phyloP scores from a whole-genome alignment of 2,797 vertebrate genomes.

The Lycodopsis pacificus region DNA sequence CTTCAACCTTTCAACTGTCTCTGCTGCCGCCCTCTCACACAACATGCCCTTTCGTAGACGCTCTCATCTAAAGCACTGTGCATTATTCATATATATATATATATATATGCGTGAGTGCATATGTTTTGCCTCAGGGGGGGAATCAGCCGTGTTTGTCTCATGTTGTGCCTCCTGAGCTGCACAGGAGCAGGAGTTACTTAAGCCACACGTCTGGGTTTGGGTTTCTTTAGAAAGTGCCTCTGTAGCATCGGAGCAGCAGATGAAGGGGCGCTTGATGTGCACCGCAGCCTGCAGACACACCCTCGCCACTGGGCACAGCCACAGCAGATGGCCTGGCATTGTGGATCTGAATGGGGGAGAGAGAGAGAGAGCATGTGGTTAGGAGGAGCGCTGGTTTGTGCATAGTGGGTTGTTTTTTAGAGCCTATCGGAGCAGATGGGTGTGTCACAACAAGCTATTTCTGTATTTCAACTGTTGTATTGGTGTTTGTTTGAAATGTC shows the following conservation, averaged over 20 bases:
- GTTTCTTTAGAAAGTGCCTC: conserved; percentile 17
- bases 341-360: conserved; percentile 39
- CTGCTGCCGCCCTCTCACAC: not conserved
- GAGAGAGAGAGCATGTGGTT: conserved; percentile 36
- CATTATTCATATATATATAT: no score
- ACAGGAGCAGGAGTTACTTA: conserved; percentile 30
- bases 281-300: conserved; percentile 68
- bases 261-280: conserved; percentile 59
- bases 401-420: conserved; percentile 19
- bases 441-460: not conserved
- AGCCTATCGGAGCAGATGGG: conserved; percentile 14
- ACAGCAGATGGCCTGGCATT: conserved; percentile 71
- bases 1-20: not conserved
- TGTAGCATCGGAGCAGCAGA: conserved; percentile 49
- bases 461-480: conserved; percentile 25
- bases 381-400: conserved; percentile 28
- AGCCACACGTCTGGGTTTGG: conserved; percentile 37
- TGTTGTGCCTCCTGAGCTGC: conserved; percentile 9
- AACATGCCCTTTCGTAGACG: conserved; percentile 10
- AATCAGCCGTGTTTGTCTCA: conserved; percentile 28
- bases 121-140: conserved; percentile 23
- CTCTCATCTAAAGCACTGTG: conserved; percentile 21
- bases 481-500: conserved; percentile 20
- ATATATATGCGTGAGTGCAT: conserved; percentile 53
- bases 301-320: conserved; percentile 55